Evolutionary conservation across 2,797 vertebrate genomes (phyloP).

Genomic region (Cyclopterus lumpus): DNA sequence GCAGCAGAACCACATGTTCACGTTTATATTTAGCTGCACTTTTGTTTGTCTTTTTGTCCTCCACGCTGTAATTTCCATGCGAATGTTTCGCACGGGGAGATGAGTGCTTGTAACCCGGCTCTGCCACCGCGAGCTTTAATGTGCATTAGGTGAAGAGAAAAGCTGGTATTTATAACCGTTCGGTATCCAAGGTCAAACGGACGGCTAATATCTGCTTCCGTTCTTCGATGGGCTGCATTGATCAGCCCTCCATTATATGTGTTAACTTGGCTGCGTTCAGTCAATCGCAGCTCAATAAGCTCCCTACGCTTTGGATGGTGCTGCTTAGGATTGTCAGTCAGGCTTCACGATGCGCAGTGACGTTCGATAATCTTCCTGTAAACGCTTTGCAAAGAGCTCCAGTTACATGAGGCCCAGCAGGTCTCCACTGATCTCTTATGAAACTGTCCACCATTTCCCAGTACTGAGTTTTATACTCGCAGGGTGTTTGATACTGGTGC

Average conservation of each 20-base stretch:
- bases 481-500: neutral
- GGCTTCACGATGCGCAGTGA: conserved; percentile 2
- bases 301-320: conserved; percentile 21
- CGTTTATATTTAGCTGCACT: conserved; percentile 73
- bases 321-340: conserved; percentile 36
- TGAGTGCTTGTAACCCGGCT: conserved; percentile 1
- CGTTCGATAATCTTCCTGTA: conserved; percentile 74
- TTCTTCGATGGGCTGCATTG: conserved; percentile 67
- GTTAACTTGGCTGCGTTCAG: conserved; percentile 20
- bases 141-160: conserved; percentile 67
- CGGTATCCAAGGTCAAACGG: conserved; percentile 55
- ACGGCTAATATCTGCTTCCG: conserved; percentile 64
- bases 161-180: conserved; percentile 71
- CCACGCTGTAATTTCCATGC: conserved; percentile 62
- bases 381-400: conserved; percentile 58
- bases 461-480: neutral
- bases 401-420: conserved; percentile 48
- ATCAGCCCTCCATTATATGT: conserved; percentile 71
- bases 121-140: conserved; percentile 55
- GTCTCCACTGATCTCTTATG: conserved; percentile 15
- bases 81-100: conserved; percentile 25
- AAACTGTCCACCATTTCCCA: conserved; percentile 19
- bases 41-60: conserved; percentile 65
- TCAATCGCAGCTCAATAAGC: conserved; percentile 60
- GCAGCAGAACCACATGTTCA: conserved; percentile 28